phyloP scores from a whole-genome alignment of 2,113 vertebrate species.

The Colistium nudipinnis region DNA sequence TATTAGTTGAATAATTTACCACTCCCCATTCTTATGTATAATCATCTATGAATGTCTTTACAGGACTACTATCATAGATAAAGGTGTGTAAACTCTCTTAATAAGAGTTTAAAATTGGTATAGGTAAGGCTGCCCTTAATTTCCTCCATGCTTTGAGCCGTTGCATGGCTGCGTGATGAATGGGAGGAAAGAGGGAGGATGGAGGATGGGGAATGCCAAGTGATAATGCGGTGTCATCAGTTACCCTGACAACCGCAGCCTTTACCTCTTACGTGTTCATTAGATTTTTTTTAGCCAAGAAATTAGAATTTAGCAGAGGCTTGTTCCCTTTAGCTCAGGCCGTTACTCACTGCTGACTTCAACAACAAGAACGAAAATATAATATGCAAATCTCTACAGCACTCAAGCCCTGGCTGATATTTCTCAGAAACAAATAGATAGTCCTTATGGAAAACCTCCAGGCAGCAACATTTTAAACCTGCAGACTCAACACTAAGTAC shows the following conservation, averaged over 20 bases:
- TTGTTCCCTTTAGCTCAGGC: constrained; percentile 47
- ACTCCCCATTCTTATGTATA: constrained; percentile 12
- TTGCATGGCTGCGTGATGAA: constrained; percentile 65
- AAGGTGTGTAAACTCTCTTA: constrained; percentile 28
- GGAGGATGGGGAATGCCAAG: constrained; percentile 56
- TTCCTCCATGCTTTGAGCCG: constrained; percentile 23
- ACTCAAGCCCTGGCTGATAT: constrained; percentile 16
- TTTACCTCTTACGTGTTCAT: constrained; percentile 66
- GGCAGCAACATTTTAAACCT: background rate
- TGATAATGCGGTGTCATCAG: constrained; percentile 76
- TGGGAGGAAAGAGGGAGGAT: constrained; percentile 47
- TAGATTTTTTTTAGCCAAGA: constrained; percentile 58
- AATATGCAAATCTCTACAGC: constrained; percentile 57
- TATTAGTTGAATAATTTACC: too few species aligned
- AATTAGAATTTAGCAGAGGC: constrained; percentile 69
- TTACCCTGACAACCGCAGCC: constrained; percentile 74
- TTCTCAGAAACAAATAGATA: constrained; percentile 14
- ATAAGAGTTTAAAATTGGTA: constrained; percentile 44
- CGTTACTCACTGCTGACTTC: constrained; percentile 38
- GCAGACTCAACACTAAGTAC: background rate
- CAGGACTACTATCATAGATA: constrained; percentile 37
- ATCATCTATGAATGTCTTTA: constrained; percentile 39
- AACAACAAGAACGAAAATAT: constrained; percentile 51
- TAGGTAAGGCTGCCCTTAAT: constrained; percentile 34
- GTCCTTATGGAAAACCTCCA: background rate